Base-by-base conservation (phyloP, 2,888 invertebrate species). In the Drosophila cognata region DNA sequence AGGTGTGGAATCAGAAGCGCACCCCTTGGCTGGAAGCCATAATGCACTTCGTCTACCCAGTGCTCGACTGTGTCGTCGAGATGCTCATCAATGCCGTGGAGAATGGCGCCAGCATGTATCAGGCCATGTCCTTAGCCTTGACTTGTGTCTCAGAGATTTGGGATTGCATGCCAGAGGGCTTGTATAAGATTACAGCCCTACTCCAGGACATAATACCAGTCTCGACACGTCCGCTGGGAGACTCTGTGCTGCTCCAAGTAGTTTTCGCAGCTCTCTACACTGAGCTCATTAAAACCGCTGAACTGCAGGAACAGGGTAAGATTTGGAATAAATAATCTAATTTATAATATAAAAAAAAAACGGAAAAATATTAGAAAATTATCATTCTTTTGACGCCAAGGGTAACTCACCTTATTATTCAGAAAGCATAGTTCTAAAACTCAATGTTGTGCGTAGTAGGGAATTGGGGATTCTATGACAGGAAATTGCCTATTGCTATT, bases 1-100 rank as follows among this genome's bases (percentile, higher is more conserved):
- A 97, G 96, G 96, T 97, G 2, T 97, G 97, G 97, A 97, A 97
- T 91, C 96, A 96, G 90, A 95, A 96, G 38, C 94, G 96, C 43
- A 96, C 96, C 18, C 94, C 97, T 0, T 97, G 97, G 97, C 93
- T 96, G 65, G 95, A 96, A 60, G 96, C 96, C 0, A 93, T 97
- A 16, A 90, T 96, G 74, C 95, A 95, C 25, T 94, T 96, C n/a
- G 94, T 95, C 0, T 94, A 95, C 31, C 94, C 95, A 0, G 92
- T 95, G 4, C 92, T 96, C 57, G 94, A 94, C 62, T 95, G 96
- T 50, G 94, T 96, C 25, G 95, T 95, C 0, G 94, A 95, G 7
- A 95, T 95, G 74, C 94, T 97, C 11, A 94, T 96, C 5, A 95
- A 95, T 77, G 96, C 96, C 0, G 94, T 96, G 13, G 95, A 96